Evolutionary conservation across 2,888 invertebrate species (phyloP).

Genomic region (Tetheella fluctuosa): DNA sequence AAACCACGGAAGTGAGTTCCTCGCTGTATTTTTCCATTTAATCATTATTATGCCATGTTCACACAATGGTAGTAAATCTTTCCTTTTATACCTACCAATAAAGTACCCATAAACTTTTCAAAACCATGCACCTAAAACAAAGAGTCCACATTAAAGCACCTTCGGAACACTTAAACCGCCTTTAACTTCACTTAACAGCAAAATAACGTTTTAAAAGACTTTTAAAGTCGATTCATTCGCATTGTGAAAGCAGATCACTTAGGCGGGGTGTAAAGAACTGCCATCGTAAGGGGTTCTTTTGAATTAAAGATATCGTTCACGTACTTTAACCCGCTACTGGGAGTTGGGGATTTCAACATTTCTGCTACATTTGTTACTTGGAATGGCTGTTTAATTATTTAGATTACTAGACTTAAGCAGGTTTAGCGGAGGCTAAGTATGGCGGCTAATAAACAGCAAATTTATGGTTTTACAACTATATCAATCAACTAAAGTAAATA

Average conservation of each 20-base stretch:
- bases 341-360: not conserved
- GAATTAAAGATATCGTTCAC: conserved; percentile 41
- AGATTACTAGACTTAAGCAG: not conserved
- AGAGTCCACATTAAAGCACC: conserved; percentile 31
- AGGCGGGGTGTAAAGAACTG: conserved; percentile 30
- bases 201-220: conserved; percentile 43
- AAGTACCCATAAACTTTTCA: not conserved
- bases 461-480: no score
- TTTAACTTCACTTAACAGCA: conserved; percentile 40
- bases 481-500: no score
- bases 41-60: no score
- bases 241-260: conserved; percentile 44
- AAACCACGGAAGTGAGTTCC: no score
- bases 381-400: not conserved
- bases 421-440: no score
- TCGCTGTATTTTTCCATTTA: no score
- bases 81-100: not conserved
- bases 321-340: not conserved
- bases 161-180: conserved; percentile 33
- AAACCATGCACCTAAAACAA: conserved; percentile 17
- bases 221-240: conserved; percentile 47
- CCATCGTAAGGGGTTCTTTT: conserved; percentile 24
- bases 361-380: not conserved
- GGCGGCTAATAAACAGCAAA: no score
- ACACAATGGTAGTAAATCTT: not conserved